These are phyloP conservation scores for Neodiprion fabricii DNA, from an alignment of 1,140 invertebrate species.

Conservation along the genomic window DNA sequence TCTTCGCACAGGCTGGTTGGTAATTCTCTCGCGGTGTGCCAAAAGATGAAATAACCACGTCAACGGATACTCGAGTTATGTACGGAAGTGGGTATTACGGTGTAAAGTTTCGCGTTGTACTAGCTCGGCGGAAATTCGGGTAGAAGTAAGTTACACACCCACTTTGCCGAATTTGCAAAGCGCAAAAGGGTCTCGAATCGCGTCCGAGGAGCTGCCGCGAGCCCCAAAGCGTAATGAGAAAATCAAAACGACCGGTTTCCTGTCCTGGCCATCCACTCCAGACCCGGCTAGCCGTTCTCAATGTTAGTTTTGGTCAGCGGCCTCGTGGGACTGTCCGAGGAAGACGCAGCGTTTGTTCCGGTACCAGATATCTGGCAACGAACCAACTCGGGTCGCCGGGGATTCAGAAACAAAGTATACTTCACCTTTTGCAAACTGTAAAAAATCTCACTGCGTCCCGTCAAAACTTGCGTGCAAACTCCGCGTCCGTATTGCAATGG, in stretches of 20 bases:
- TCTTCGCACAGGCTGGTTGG: no score
- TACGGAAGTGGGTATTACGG: no score
- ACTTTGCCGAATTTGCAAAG: no score
- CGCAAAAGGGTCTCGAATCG: no score
- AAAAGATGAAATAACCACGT: no score
- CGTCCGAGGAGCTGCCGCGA: neutral
- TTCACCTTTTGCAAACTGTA: conserved; percentile 44
- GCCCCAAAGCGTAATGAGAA: conserved; percentile 29
- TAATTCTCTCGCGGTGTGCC: no score
- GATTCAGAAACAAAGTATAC: conserved; percentile 48
- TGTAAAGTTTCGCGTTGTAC: no score
- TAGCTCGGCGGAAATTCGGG: no score
- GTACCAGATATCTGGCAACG: conserved; percentile 28
- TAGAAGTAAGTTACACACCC: no score
- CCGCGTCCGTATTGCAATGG: no score
- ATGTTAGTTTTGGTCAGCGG: conserved; percentile 16
- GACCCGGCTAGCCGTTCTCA: conserved; percentile 10
- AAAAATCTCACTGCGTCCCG: conserved; percentile 28
- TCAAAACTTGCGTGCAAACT: no score
- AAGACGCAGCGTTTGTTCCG: neutral
- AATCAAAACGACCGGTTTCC: conserved; percentile 30
- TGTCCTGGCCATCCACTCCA: neutral
- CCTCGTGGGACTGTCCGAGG: neutral
- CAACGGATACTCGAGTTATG: no score
- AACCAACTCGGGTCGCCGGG: conserved; percentile 33